These are phyloP conservation scores for Graptemys geographica DNA, from an alignment of 2,797 vertebrate species.

Conservation along the genomic window DNA sequence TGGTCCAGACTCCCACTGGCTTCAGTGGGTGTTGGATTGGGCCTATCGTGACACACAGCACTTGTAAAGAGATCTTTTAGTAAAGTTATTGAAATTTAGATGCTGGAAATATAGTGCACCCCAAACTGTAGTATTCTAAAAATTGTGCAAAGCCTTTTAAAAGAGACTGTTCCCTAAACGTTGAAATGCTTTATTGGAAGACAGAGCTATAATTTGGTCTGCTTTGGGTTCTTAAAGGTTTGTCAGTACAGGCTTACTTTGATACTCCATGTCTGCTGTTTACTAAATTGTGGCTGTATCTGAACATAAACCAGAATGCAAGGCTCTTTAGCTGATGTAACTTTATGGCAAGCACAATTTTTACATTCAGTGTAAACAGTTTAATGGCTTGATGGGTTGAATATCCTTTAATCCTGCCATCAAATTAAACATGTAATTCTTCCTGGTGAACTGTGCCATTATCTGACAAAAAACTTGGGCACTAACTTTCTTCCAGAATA, in stretches of 20 bases:
- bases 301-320: constrained; percentile 13
- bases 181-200: constrained; percentile 5
- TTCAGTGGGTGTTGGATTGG: background rate
- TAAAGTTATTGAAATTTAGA: background rate
- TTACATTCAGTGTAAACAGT: constrained; percentile 61
- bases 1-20: background rate
- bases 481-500: constrained; percentile 13
- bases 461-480: constrained; percentile 9
- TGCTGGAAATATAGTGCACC: background rate
- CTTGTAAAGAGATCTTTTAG: constrained; percentile 4
- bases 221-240: background rate
- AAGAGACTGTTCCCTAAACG: background rate
- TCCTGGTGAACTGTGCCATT: constrained; percentile 53
- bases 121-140: constrained; percentile 1
- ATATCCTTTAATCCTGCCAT: background rate
- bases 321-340: constrained; percentile 44
- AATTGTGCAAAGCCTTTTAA: background rate
- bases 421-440: constrained; percentile 51
- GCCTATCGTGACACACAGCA: background rate
- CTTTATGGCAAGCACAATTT: constrained; percentile 70
- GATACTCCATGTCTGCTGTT: background rate
- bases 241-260: background rate
- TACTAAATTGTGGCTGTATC: constrained; percentile 24
- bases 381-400: constrained; percentile 44
- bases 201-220: background rate